Conservation (phyloP, 2,797 vertebrate species). For the Acropternis orthonyx region DNA sequence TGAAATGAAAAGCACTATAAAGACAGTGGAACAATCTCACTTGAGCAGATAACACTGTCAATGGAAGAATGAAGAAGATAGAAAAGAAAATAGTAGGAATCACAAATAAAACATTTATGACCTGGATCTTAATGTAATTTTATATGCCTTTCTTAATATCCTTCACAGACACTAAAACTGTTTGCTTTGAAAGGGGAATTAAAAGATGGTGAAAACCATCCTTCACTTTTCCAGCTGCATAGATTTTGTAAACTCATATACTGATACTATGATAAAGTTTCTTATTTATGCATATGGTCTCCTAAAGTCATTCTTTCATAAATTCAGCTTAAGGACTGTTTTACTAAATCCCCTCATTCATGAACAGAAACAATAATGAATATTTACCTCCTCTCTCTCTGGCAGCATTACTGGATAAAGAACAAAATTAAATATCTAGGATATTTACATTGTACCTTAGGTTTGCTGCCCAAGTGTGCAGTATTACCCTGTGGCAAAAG, state of each 20-base stretch:
- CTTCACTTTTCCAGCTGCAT: background rate
- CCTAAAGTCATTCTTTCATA: background rate
- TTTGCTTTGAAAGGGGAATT: constrained; percentile 1
- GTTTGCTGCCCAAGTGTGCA: background rate
- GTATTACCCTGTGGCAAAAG: background rate
- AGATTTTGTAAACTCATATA: background rate
- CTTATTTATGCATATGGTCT: background rate
- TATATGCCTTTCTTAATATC: background rate
- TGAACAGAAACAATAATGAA: background rate
- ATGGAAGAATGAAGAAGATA: background rate
- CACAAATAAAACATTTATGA: background rate
- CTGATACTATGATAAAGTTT: background rate
- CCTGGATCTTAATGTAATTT: background rate
- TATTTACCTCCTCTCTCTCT: background rate
- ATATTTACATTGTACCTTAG: background rate
- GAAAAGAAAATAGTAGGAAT: background rate
- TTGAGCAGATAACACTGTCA: background rate
- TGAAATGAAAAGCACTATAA: background rate
- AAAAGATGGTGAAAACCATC: background rate
- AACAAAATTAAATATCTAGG: background rate
- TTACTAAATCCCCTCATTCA: background rate
- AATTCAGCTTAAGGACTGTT: background rate
- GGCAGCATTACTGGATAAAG: background rate
- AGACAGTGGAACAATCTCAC: background rate
- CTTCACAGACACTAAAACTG: background rate